Base-by-base conservation (phyloP, 2,888 invertebrate species). In the Perdita meconis region DNA sequence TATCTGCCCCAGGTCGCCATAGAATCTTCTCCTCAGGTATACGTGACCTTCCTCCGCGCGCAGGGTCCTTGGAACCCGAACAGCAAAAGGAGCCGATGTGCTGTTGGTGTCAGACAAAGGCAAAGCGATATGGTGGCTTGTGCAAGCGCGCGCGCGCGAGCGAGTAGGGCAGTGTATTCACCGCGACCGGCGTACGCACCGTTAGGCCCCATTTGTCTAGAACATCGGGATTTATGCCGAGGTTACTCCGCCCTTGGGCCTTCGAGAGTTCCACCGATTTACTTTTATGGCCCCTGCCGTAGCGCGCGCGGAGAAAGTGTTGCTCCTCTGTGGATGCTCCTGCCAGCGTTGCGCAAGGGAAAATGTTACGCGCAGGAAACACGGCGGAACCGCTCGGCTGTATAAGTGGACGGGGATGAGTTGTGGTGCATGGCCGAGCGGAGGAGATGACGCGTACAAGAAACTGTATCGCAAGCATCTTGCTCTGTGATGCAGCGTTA, bases 121-220 rank as follows among this genome's bases (percentile, higher is more conserved):
- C 78, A 66, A 76, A 57, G 56, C 76, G 71, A 80, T 60, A 70
- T 53, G 60, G 51, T 61, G 65, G 61, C 67, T 82, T 76, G 78
- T 74, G 70, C 77, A 70, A 67, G 60, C 55, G 80, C 57, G 66
- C 42, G 38, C 57, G 69, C 42, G 38, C 50, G 36, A 63, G 47
- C 47, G 13, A 63, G n/a, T n/a, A n/a, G n/a, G n/a, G n/a, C n/a
- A n/a, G n/a, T n/a, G n/a, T 71, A 38, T 70, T 67, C 36, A 30
- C 30, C 30, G 30, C 6, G 30, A 6, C 19, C 63, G 68, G 76
- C 72, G 69, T 81, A 78, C 81, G 83, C 85, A 83, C 88, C 86
- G 89, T 89, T 89, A 86, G 84, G 78, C 76, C 77, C 88, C 87
- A 88, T 89, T 87, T 87, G 84, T 88, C 88, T 84, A 86, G 80